These are phyloP conservation scores for Rhagoletis pomonella DNA, from an alignment of 1,140 invertebrate species.

Conservation along the genomic window DNA sequence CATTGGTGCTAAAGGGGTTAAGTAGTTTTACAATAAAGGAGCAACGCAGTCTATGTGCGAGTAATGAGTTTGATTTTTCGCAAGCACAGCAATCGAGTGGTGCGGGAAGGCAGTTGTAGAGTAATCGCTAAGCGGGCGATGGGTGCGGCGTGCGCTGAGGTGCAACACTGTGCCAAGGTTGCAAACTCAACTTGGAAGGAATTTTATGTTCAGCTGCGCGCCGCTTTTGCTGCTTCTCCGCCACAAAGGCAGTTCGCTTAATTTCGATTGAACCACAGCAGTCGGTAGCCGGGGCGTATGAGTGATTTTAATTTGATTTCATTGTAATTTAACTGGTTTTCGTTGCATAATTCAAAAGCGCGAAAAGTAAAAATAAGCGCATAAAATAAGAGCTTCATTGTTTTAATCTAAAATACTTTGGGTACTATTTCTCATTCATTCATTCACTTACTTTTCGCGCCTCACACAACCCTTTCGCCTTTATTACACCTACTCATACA, in stretches of 20 bases:
- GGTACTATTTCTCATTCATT: not conserved
- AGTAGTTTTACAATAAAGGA: too few species aligned
- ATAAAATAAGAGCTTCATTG: not conserved
- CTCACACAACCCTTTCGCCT: not conserved
- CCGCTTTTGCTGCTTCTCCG: not conserved
- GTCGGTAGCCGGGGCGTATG: not conserved
- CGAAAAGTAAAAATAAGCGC: not conserved
- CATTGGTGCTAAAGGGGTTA: too few species aligned
- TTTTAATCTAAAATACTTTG: not conserved
- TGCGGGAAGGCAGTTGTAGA: too few species aligned
- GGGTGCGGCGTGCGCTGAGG: not conserved
- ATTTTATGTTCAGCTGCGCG: too few species aligned
- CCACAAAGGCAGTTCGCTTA: not conserved
- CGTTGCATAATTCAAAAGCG: conserved; percentile 2
- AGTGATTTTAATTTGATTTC: conserved; percentile 34
- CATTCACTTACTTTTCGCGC: not conserved
- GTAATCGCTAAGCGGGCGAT: not conserved
- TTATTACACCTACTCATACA: not conserved
- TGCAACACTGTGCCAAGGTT: conserved; percentile 13
- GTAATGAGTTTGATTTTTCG: too few species aligned
- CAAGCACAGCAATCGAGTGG: too few species aligned
- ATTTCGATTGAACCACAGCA: not conserved
- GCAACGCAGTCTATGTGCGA: too few species aligned
- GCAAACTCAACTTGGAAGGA: not conserved
- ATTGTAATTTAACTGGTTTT: conserved; percentile 7